These are phyloP conservation scores for Rhaphigaster nebulosa DNA, from an alignment of 2,888 invertebrate species.

Conservation along the genomic window DNA sequence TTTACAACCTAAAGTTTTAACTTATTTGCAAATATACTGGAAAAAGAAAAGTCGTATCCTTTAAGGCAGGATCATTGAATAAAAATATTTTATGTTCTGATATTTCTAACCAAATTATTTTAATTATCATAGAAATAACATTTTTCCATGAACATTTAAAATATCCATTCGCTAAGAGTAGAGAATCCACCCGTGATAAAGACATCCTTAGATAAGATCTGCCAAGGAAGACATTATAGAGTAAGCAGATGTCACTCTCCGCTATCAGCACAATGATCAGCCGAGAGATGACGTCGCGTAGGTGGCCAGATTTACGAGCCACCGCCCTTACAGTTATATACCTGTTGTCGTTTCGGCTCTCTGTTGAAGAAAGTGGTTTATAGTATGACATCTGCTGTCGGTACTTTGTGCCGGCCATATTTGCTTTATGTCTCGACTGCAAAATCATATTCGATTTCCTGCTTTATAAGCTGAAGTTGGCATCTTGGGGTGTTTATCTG, in stretches of 20 bases:
- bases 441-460: neutral
- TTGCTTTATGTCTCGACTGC: neutral
- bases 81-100: neutral
- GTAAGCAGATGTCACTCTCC: neutral
- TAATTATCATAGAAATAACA: neutral
- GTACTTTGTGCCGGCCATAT: neutral
- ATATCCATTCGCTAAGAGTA: neutral
- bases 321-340: neutral
- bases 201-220: neutral
- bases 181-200: neutral
- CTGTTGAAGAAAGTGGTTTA: conserved; percentile 9
- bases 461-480: neutral
- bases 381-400: conserved; percentile 1
- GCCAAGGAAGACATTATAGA: too few species aligned
- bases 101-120: neutral
- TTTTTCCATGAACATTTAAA: neutral
- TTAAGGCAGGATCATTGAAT: neutral
- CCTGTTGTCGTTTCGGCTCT: conserved; percentile 2
- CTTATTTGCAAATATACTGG: neutral
- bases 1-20: neutral
- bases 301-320: conserved; percentile 20
- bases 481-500: neutral
- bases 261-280: neutral
- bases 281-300: neutral
- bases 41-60: too few species aligned